Conservation (phyloP, 2,888 invertebrate genomes). For the Norana najaformis region DNA sequence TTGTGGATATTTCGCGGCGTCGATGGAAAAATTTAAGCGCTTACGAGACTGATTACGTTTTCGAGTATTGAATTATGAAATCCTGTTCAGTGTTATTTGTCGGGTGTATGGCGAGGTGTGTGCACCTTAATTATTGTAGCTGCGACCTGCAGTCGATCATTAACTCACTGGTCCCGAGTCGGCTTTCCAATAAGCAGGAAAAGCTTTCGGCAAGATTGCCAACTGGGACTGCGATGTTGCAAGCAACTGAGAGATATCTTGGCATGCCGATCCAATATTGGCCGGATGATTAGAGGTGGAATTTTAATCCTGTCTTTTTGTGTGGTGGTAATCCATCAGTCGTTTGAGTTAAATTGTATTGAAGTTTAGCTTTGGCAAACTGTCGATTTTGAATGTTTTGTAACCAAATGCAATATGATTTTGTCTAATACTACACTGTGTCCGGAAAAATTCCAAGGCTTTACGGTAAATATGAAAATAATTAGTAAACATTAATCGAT, state of each 20-base stretch:
- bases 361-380: neutral
- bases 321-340: neutral
- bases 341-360: neutral
- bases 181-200: conserved; percentile 15
- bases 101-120: neutral
- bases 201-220: conserved; percentile 17
- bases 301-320: neutral
- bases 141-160: neutral
- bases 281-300: neutral
- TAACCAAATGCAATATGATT: neutral
- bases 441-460: no score
- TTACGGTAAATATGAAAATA: no score
- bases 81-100: neutral
- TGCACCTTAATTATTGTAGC: conserved; percentile 13
- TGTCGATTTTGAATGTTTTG: neutral
- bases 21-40: neutral
- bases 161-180: conserved; percentile 8
- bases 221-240: neutral
- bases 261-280: neutral
- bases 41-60: neutral
- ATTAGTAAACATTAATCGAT: no score
- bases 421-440: no score
- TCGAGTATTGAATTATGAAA: neutral
- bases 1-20: neutral
- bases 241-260: neutral